These are phyloP conservation scores for Teinopalpus imperialis DNA, from an alignment of 2,888 invertebrate genomes.

Conservation along the genomic window DNA sequence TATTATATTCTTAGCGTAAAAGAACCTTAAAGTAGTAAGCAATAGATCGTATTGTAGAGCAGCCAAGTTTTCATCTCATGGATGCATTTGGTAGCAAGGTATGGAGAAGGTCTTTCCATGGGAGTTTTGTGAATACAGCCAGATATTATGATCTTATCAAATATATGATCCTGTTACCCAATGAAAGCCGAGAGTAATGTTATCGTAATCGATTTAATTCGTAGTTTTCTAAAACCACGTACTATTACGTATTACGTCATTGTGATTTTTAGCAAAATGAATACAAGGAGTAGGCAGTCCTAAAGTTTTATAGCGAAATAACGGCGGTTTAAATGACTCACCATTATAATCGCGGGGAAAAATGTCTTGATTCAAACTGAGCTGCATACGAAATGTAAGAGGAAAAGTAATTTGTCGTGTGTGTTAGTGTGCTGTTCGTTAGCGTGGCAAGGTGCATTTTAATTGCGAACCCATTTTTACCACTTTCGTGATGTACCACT, in stretches of 20 bases:
- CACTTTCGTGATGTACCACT: slow-evolving; percentile 13
- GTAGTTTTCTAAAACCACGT: slow-evolving; percentile 10
- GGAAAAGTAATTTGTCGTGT: slow-evolving; percentile 56
- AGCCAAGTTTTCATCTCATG: too few relatives aligned
- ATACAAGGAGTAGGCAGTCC: slow-evolving; percentile 41
- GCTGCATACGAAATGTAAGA: slow-evolving; percentile 57
- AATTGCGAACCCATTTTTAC: slow-evolving; percentile 57
- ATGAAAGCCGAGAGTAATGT: too few relatives aligned
- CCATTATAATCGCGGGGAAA: slow-evolving; percentile 57
- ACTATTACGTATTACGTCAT: neutral
- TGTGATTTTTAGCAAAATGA: slow-evolving; percentile 6
- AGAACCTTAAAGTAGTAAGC: too few relatives aligned
- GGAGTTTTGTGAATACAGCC: too few relatives aligned
- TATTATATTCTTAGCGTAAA: too few relatives aligned
- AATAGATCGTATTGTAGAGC: too few relatives aligned
- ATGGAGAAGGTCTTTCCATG: too few relatives aligned
- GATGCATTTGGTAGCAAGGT: too few relatives aligned
- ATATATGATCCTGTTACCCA: too few relatives aligned
- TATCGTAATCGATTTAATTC: neutral
- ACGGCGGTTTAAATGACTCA: slow-evolving; percentile 68
- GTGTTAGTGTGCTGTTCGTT: slow-evolving; percentile 47
- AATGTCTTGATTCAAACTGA: slow-evolving; percentile 54
- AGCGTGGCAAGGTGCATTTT: slow-evolving; percentile 50
- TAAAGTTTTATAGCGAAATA: slow-evolving; percentile 65
- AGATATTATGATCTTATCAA: too few relatives aligned